These are phyloP conservation scores for Cyprinodon diabolis DNA, from an alignment of 2,797 vertebrate species.

Conservation along the genomic window DNA sequence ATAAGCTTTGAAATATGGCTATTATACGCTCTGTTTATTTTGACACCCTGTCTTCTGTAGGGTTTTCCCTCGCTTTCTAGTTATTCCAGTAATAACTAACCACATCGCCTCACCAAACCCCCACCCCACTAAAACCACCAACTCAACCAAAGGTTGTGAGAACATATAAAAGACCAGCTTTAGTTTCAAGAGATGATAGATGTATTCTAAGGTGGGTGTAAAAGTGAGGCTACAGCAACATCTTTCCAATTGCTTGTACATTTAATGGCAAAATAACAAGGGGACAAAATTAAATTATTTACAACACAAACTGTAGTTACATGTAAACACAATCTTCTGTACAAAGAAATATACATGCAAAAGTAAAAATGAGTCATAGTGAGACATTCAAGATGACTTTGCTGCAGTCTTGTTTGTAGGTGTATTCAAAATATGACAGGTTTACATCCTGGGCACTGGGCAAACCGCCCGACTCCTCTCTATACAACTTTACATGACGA, in stretches of 20 bases:
- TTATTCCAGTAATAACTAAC: constrained; percentile 21
- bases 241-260: constrained; percentile 81
- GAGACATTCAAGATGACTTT: constrained; percentile 83
- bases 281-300: constrained; percentile 96
- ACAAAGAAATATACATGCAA: constrained; percentile 99
- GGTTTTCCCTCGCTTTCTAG: constrained; percentile 22
- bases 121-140: background rate
- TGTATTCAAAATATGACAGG: constrained; percentile 85
- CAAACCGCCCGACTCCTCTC: constrained; percentile 62
- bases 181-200: constrained; percentile 6
- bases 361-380: constrained; percentile 83
- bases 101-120: background rate
- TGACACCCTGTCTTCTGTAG: background rate
- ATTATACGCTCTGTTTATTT: background rate
- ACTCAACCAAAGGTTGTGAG: constrained; percentile 6
- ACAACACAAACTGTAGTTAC: constrained; percentile 89
- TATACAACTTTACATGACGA: constrained; percentile 84
- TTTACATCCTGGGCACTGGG: constrained; percentile 68
- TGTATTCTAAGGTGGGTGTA: background rate
- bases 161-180: constrained; percentile 18
- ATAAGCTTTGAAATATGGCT: background rate
- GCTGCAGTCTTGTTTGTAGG: constrained; percentile 74
- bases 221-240: background rate
- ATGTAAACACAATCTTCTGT: constrained; percentile 95
- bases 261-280: constrained; percentile 98